These are phyloP conservation scores for Muscicapa adusta DNA, from an alignment of 2,113 vertebrate species.

Conservation along the genomic window DNA sequence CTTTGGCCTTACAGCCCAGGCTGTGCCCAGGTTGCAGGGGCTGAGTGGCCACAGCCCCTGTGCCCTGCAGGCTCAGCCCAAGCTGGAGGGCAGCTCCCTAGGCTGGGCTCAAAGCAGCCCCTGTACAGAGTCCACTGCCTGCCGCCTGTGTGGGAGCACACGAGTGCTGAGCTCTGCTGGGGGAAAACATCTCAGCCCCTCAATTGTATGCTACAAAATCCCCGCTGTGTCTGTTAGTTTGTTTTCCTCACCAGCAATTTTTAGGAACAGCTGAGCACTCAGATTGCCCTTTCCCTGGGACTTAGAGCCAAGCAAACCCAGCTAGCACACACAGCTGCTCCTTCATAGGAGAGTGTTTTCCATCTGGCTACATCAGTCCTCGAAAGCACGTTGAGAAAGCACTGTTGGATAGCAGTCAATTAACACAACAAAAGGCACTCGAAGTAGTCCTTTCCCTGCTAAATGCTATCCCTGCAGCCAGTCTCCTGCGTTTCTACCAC, in stretches of 20 bases:
- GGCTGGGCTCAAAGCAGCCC: neutral
- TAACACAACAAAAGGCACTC: neutral
- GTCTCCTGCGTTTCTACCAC: neutral
- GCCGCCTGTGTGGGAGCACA: neutral
- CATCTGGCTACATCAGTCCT: neutral
- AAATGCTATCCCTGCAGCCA: neutral
- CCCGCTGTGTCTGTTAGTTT: neutral
- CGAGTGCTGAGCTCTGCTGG: neutral
- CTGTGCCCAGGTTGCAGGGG: neutral
- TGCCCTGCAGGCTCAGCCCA: neutral
- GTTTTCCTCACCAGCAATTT: neutral
- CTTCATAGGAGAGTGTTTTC: neutral
- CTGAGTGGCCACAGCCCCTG: neutral
- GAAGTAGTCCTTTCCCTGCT: neutral
- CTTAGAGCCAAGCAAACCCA: neutral
- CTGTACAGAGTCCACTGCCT: neutral
- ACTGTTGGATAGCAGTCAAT: neutral
- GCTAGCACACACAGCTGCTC: slow-evolving; percentile 29
- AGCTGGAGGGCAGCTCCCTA: neutral
- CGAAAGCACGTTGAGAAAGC: neutral
- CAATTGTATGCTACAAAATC: neutral
- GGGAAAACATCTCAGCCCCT: neutral
- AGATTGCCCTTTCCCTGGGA: neutral
- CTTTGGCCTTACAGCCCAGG: neutral
- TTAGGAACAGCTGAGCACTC: neutral